phyloP scores from a whole-genome alignment of 2,888 invertebrate genomes.

The Melieria crassipennis region DNA sequence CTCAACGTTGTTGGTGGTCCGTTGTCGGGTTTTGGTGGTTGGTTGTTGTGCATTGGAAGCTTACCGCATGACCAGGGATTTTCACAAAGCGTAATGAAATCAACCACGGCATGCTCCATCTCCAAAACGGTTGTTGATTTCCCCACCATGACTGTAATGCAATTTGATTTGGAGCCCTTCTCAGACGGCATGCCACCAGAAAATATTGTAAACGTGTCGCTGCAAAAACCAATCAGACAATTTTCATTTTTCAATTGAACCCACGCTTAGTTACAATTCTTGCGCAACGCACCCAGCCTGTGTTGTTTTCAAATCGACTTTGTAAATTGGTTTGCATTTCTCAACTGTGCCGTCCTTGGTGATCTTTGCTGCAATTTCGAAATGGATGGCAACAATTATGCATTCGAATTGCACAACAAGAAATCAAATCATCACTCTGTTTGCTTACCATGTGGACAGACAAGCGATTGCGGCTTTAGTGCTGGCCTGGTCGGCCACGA shows the following conservation, averaged over 20 bases:
- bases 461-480: slow-evolving; percentile 80
- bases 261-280: background rate
- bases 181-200: slow-evolving; percentile 95
- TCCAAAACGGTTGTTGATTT: slow-evolving; percentile 97
- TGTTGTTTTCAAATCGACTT: slow-evolving; percentile 96
- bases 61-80: slow-evolving; percentile 79
- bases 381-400: background rate
- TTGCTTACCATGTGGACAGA: slow-evolving; percentile 89
- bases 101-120: slow-evolving; percentile 98
- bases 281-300: slow-evolving; percentile 54
- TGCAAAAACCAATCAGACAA: slow-evolving; percentile 61
- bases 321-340: slow-evolving; percentile 92
- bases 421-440: background rate
- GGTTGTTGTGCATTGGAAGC: background rate
- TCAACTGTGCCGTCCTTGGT: slow-evolving; percentile 93
- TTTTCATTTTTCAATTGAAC: background rate
- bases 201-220: slow-evolving; percentile 95
- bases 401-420: too few species aligned
- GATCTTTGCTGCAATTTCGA: slow-evolving; percentile 69
- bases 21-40: too few species aligned
- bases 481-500: slow-evolving; percentile 88
- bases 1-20: too few species aligned
- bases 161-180: slow-evolving; percentile 88
- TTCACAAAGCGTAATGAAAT: slow-evolving; percentile 96
- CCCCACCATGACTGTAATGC: slow-evolving; percentile 95